Evolutionary conservation across 2,888 invertebrate species (phyloP).

Genomic region (Diaperis boleti): DNA sequence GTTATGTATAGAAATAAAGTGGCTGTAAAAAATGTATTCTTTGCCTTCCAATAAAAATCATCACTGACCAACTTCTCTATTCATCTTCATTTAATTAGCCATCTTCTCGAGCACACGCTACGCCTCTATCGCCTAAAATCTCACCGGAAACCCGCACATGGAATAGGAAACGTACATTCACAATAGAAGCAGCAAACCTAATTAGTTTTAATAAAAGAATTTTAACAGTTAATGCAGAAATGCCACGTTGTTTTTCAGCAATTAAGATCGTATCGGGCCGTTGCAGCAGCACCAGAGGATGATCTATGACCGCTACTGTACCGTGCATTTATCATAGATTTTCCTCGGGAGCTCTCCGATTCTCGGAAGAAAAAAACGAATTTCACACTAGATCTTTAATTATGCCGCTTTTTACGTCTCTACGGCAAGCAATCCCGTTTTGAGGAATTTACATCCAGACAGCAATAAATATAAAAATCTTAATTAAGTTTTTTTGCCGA

Average conservation of each 20-base stretch:
- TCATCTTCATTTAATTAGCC: no score
- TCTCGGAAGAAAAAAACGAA: background rate
- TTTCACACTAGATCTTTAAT: constrained; percentile 9
- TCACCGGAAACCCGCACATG: constrained; percentile 19
- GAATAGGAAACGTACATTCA: constrained; percentile 29
- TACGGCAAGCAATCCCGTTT: constrained; percentile 15
- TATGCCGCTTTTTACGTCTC: background rate
- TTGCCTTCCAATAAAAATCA: no score
- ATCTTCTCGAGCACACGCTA: no score
- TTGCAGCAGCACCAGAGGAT: background rate
- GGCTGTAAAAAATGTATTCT: no score
- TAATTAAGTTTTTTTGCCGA: constrained; percentile 13
- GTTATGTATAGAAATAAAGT: no score
- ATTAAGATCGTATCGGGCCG: constrained; percentile 20
- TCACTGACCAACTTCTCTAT: no score
- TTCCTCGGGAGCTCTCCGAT: background rate
- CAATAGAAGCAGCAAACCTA: constrained; percentile 8
- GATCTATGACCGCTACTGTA: constrained; percentile 9
- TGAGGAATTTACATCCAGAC: constrained; percentile 9
- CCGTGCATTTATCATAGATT: constrained; percentile 8
- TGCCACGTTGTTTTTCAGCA: constrained; percentile 24
- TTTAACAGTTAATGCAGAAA: constrained; percentile 32
- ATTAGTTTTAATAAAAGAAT: constrained; percentile 27
- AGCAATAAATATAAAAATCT: constrained; percentile 18
- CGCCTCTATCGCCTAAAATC: constrained; percentile 18